Evolutionary conservation across 2,797 vertebrate genomes (phyloP), one percentile per base, ranked within the genome.

Genomic region (Apodemus agrarius): DNA sequence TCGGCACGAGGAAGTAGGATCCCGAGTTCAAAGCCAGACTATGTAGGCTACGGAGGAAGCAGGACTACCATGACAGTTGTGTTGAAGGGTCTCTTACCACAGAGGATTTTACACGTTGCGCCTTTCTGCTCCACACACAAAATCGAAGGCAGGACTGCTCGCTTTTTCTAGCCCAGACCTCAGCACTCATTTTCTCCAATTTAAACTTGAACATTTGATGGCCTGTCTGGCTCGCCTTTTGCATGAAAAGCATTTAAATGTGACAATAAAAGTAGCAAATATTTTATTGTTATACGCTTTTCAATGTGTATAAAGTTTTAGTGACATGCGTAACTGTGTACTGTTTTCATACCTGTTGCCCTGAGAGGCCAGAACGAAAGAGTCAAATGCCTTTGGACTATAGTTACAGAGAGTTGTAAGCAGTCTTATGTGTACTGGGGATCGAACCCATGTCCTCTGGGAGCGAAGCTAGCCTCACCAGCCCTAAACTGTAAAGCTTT

Each of bases 231-330:
- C 21, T 69, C 87, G 57, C 13, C 65, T 93, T 78, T 57, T 34
- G 90, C 12, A 43, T 74, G 85, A 17, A 22, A 91, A 22, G n/a
- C 85, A 81, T 31, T 96, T n/a, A 89, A 94, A 89, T 69, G 54
- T 9, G 5, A 34, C 54, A 29, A 59, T 72, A 24, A 91, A 96
- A 85, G 83, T 16, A 40, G 57, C 37, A 94, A 22, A 1, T 63
- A 79, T 91, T 89, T 63, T 91, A 82, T 46, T 79, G 31, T 17
- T 90, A 65, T 63, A n/a, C n/a, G 81, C 19, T 88, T 49, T 93
- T 43, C 65, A 87, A 80, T 79, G 57, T 19, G 4, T 67, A 14
- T 49, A 40, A 43, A 14, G 37, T 40, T 83, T 63, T 83, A 83
- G 26, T 37, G 67, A 43, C 43, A 49, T 24, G 6, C 8, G 49